Base-by-base conservation (phyloP, 2,797 vertebrate species). In the Falco concolor region DNA sequence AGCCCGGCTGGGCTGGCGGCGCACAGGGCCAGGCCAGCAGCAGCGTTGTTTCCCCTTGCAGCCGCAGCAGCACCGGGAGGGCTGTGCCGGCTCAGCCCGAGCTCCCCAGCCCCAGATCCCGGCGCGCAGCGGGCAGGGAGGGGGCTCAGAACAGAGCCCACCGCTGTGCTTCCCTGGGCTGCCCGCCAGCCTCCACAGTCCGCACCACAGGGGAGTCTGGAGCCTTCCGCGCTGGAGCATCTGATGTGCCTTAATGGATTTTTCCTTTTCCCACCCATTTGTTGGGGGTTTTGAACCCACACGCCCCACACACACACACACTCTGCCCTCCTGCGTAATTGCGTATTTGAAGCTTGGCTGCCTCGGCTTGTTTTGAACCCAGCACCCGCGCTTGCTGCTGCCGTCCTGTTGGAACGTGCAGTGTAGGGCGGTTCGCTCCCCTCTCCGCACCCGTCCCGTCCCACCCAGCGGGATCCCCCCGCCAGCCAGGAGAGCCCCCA, bases 231-330 rank as follows among this genome's bases (percentile, higher is more conserved):
- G 0, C 3, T 9, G 42, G 3, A 56, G 42, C 63, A 27, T 20
- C 73, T 16, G 11, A 17, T 14, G 53, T 3, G 17, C n/a, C 38
- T 67, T 36, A 7, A 32, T 44, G 53, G 63, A 9, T 54, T 84
- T 79, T 42, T 13, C 20, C 38, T 87, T 86, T 78, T 32, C 32
- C 40, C 64, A 32, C 53, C n/a, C 47, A 3, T 23, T 57, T 49
- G 10, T 3, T 53, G 44, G 47, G 27, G n/a, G 19, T 28, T 38
- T 65, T 25, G 25, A 64, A 40, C 5, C 17, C 80, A 6, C 22
- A 9, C 2, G 0, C 16, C 34, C 5, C 23, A n/a, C n/a, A n/a
- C n/a, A n/a, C n/a, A n/a, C n/a, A n/a, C 34, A 36, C 8, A 8
- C 34, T 36, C 40, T n/a, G 42, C 20, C 44, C 38, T 65, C 53